phyloP scores from a whole-genome alignment of 2,888 invertebrate species.

The Ypsolopha scabrella region DNA sequence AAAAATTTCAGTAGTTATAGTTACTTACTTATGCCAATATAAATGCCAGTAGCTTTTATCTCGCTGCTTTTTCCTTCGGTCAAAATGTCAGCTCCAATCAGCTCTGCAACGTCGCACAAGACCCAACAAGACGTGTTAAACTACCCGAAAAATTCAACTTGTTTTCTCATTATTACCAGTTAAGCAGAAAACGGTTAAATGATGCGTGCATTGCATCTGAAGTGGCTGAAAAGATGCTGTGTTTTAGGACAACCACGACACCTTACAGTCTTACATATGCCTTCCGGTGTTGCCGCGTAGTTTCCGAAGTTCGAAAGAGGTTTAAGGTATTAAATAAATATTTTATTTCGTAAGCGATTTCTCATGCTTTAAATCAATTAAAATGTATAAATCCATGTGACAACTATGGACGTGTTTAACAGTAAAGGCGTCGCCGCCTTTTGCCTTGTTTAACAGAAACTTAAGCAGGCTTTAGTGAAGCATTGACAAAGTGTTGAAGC shows the following conservation, averaged over 20 bases:
- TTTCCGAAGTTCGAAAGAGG: too few species aligned
- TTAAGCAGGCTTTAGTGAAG: not conserved
- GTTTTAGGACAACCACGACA: too few species aligned
- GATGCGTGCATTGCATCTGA: not conserved
- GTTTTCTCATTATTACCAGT: not conserved
- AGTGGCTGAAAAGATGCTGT: not conserved
- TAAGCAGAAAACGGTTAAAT: not conserved
- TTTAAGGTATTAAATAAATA: too few species aligned
- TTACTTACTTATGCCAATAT: too few species aligned
- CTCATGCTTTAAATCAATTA: not conserved
- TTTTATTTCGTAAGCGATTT: too few species aligned
- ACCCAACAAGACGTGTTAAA: constrained; percentile 1
- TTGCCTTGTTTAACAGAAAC: not conserved
- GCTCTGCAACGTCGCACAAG: not conserved
- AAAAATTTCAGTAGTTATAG: too few species aligned
- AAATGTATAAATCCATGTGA: constrained; percentile 26
- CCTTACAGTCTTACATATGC: too few species aligned
- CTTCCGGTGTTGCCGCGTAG: too few species aligned
- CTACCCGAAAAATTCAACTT: not conserved
- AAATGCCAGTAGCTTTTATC: too few species aligned
- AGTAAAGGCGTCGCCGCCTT: constrained; percentile 37
- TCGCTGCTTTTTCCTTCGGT: too few species aligned
- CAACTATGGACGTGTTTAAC: constrained; percentile 31
- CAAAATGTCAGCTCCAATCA: not conserved
- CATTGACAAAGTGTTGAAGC: not conserved